phyloP scores from a whole-genome alignment of 2,888 invertebrate species.

The Corbicula japonica region DNA sequence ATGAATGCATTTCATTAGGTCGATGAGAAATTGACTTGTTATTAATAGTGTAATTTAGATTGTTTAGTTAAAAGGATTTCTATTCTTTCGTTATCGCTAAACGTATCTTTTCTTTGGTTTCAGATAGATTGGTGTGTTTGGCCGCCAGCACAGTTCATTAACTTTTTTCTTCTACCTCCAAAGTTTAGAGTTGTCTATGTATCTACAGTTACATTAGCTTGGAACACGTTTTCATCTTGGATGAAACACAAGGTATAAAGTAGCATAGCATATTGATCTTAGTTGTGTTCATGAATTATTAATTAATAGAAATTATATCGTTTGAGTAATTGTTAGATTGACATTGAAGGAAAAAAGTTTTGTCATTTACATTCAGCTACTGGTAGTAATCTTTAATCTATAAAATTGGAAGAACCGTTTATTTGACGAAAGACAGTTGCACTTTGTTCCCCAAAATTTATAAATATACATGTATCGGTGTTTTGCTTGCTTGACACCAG shows the following conservation, averaged over 20 bases:
- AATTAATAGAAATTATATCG: not conserved
- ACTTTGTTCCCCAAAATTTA: no score
- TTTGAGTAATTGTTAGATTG: not conserved
- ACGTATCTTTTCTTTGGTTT: conserved; percentile 60
- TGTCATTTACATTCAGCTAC: not conserved
- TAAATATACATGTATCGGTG: no score
- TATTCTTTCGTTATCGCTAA: not conserved
- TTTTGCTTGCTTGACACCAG: no score
- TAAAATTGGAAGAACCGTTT: not conserved
- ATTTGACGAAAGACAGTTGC: not conserved
- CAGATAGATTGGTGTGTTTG: conserved; percentile 96
- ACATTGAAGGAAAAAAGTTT: not conserved
- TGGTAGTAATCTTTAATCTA: not conserved
- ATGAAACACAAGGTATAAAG: conserved; percentile 88
- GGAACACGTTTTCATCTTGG: conserved; percentile 95
- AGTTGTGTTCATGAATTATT: not conserved
- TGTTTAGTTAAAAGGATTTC: no score
- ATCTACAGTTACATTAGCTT: conserved; percentile 93
- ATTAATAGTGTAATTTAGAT: no score
- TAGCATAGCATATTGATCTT: not conserved
- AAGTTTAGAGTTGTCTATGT: conserved; percentile 95
- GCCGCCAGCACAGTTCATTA: conserved; percentile 96
- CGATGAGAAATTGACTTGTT: no score
- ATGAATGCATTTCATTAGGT: no score
- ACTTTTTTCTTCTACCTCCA: conserved; percentile 94